These are phyloP conservation scores for Papilio aristodemus DNA, from an alignment of 1,140 invertebrate species.

Conservation along the genomic window DNA sequence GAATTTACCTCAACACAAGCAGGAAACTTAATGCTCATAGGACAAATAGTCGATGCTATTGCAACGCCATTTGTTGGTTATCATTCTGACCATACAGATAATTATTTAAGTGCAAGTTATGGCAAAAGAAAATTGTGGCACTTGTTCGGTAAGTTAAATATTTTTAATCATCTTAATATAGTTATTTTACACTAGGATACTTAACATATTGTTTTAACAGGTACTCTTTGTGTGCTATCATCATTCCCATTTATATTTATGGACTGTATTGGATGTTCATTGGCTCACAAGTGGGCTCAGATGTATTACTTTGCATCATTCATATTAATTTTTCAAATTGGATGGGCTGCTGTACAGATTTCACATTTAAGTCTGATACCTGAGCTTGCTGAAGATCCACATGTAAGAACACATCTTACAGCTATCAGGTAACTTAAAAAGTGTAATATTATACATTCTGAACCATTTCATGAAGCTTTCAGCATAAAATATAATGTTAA, in stretches of 20 bases:
- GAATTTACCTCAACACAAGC: slow-evolving; percentile 87
- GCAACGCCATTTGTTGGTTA: slow-evolving; percentile 94
- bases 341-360: slow-evolving; percentile 97
- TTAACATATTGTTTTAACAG: slow-evolving; percentile 65
- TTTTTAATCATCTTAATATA: slow-evolving; percentile 29
- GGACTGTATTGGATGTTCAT: slow-evolving; percentile 87
- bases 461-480: neutral
- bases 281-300: slow-evolving; percentile 85
- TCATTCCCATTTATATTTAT: slow-evolving; percentile 96
- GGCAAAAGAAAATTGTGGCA: slow-evolving; percentile 96
- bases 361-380: slow-evolving; percentile 93
- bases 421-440: slow-evolving; percentile 88
- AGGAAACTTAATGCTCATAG: slow-evolving; percentile 90
- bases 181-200: slow-evolving; percentile 18
- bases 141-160: slow-evolving; percentile 87
- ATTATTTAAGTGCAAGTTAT: slow-evolving; percentile 85
- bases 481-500: too few species aligned
- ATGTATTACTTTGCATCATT: slow-evolving; percentile 94
- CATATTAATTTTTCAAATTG: slow-evolving; percentile 97
- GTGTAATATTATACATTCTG: neutral
- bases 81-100: slow-evolving; percentile 88
- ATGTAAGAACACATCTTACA: slow-evolving; percentile 91
- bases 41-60: slow-evolving; percentile 94
- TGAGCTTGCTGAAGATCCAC: slow-evolving; percentile 86
- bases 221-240: slow-evolving; percentile 88